Evolutionary conservation across 2,888 invertebrate genomes (phyloP).

Genomic region (Ceramica pisi): DNA sequence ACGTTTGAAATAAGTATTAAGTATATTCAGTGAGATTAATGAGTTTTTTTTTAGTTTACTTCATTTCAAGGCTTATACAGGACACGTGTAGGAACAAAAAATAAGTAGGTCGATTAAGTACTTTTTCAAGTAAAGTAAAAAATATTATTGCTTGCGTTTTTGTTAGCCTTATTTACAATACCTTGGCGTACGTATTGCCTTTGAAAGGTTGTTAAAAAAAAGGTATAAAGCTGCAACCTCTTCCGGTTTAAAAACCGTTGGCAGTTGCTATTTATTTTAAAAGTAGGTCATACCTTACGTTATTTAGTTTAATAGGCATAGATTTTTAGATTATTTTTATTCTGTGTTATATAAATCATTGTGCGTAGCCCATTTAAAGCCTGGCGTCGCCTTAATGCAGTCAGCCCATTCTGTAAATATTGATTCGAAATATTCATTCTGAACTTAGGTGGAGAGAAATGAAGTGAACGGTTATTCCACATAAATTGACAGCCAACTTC

Average conservation of each 20-base stretch:
- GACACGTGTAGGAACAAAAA: slow-evolving; percentile 29
- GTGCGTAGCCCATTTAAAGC: neutral
- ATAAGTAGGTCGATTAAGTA: slow-evolving; percentile 42
- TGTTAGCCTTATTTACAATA: slow-evolving; percentile 25
- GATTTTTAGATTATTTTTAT: no score
- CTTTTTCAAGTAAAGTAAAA: slow-evolving; percentile 35
- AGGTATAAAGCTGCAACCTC: slow-evolving; percentile 7
- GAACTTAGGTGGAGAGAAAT: no score
- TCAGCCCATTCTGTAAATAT: no score
- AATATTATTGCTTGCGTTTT: slow-evolving; percentile 37
- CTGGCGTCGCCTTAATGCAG: no score
- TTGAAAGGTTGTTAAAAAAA: slow-evolving; percentile 7
- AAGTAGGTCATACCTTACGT: neutral
- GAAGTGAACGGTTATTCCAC: no score
- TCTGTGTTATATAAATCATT: no score
- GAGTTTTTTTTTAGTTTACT: slow-evolving; percentile 14
- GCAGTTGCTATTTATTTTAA: neutral
- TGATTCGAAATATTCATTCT: no score
- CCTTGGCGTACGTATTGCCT: neutral
- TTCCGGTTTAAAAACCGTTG: slow-evolving; percentile 16
- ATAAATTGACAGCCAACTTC: no score
- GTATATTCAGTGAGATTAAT: slow-evolving; percentile 27
- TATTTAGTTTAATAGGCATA: no score
- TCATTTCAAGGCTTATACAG: slow-evolving; percentile 15
- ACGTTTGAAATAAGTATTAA: slow-evolving; percentile 10